Percentiles rank a stretch among this genome's conserved stretches.
Conservation (phyloP, 2,113 vertebrate genomes). For the Hypanus sabinus region DNA sequence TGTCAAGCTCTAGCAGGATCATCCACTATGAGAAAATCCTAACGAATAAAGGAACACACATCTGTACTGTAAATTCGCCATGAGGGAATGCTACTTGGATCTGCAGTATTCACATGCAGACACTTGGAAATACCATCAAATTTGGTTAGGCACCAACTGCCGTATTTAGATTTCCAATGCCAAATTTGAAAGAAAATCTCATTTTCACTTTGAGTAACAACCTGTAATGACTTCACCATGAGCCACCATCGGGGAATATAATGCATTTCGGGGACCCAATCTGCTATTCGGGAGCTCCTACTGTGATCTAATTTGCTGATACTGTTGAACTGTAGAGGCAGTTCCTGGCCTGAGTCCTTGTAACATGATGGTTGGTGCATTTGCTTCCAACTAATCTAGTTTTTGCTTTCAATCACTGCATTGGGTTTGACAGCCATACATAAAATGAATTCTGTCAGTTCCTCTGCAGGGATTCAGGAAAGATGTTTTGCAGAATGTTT, state of each 20-base stretch:
- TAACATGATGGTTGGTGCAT: slow-evolving; percentile 6
- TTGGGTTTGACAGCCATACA: slow-evolving; percentile 17
- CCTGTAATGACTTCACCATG: slow-evolving; percentile 13
- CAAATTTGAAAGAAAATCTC: slow-evolving; percentile 19
- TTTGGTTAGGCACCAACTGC: background rate
- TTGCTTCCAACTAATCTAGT: background rate
- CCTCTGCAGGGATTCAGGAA: slow-evolving; percentile 19
- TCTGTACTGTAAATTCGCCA: background rate
- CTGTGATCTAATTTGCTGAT: slow-evolving; percentile 33
- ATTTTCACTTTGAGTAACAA: slow-evolving; percentile 24
- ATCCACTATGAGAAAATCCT: background rate
- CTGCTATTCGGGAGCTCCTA: slow-evolving; percentile 24
- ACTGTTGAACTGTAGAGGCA: background rate
- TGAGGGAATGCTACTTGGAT: background rate
- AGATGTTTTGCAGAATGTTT: background rate
- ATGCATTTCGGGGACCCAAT: slow-evolving; percentile 29
- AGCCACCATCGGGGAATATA: background rate
- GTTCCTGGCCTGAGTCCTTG: background rate
- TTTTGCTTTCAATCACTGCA: slow-evolving; percentile 15
- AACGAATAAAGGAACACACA: background rate
- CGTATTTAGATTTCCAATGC: background rate
- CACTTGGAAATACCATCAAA: background rate
- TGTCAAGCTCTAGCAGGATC: background rate
- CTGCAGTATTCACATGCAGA: background rate
- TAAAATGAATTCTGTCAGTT: slow-evolving; percentile 16